Percentiles rank a stretch among this genome's conserved stretches.
Evolutionary conservation across 2,113 vertebrate species (phyloP).

Genomic region (Steatornis caripensis): DNA sequence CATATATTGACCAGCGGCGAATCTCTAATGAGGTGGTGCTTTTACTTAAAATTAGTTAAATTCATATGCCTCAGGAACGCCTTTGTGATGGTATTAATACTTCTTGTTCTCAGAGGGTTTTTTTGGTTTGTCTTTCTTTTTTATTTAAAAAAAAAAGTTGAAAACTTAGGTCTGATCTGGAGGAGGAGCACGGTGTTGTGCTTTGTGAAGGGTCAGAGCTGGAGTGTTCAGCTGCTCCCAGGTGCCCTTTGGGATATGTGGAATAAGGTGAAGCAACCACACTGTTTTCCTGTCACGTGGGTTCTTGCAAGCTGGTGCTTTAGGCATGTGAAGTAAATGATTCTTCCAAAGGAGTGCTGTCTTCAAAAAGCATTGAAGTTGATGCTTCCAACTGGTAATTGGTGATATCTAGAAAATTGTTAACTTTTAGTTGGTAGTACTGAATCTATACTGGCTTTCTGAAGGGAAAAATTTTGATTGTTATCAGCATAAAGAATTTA

Average conservation of each 20-base stretch:
- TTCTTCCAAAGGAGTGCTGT: neutral
- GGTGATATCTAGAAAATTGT: neutral
- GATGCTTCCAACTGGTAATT: neutral
- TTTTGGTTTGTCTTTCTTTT: neutral
- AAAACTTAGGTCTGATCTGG: neutral
- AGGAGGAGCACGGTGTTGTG: neutral
- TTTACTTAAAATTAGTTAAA: neutral
- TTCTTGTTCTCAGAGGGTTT: neutral
- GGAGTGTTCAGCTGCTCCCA: neutral
- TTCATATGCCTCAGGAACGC: neutral
- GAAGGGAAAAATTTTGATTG: neutral
- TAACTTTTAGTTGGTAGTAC: neutral
- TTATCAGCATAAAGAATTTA: neutral
- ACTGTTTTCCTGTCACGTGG: neutral
- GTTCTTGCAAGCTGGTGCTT: neutral
- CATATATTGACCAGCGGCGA: constrained; percentile 84
- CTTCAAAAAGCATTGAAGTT: neutral
- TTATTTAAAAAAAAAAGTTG: neutral
- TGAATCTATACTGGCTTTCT: neutral
- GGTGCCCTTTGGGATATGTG: neutral
- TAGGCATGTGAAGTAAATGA: neutral
- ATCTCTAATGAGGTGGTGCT: constrained; percentile 79
- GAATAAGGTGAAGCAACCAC: neutral
- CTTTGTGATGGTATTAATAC: neutral
- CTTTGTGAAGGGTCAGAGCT: neutral